A percentile compares a stretch with the other conserved stretches of the same genome.
phyloP scores from a whole-genome alignment of 2,797 vertebrate species.

The Danio jaintianensis region DNA sequence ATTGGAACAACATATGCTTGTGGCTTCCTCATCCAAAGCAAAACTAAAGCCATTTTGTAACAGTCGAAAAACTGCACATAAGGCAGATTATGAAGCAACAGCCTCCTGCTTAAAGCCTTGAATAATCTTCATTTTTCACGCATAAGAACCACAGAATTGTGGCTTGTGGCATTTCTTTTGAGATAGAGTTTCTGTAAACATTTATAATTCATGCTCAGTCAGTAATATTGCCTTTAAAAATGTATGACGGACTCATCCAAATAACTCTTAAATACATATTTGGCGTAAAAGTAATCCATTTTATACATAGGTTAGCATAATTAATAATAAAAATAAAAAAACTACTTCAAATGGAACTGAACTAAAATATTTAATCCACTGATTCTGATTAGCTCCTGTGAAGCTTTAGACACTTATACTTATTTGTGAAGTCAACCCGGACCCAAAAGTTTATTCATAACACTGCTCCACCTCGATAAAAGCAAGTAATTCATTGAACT shows the following conservation, averaged over 20 bases:
- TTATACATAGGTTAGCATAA: not conserved
- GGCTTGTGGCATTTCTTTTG: not conserved
- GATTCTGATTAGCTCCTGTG: not conserved
- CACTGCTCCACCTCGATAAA: not conserved
- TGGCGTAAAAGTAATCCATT: not conserved
- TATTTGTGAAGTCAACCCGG: not conserved
- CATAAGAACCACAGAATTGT: not conserved
- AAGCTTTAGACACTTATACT: not conserved
- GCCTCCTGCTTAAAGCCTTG: conserved; percentile 8
- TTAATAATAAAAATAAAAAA: no score
- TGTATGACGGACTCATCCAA: not conserved
- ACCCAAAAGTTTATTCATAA: not conserved
- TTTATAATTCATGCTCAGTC: conserved; percentile 12
- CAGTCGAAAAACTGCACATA: conserved; percentile 33
- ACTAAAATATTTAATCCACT: not conserved
- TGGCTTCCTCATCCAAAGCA: not conserved
- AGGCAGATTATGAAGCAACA: conserved; percentile 13
- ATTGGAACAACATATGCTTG: not conserved
- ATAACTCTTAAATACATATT: not conserved
- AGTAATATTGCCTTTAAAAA: not conserved
- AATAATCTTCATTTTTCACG: not conserved
- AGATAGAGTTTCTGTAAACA: conserved; percentile 1
- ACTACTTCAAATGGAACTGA: not conserved
- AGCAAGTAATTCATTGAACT: not conserved
- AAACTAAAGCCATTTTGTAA: conserved; percentile 8